These are phyloP conservation scores for Psittacula derbiana DNA, from an alignment of 2,797 vertebrate species.

Conservation along the genomic window DNA sequence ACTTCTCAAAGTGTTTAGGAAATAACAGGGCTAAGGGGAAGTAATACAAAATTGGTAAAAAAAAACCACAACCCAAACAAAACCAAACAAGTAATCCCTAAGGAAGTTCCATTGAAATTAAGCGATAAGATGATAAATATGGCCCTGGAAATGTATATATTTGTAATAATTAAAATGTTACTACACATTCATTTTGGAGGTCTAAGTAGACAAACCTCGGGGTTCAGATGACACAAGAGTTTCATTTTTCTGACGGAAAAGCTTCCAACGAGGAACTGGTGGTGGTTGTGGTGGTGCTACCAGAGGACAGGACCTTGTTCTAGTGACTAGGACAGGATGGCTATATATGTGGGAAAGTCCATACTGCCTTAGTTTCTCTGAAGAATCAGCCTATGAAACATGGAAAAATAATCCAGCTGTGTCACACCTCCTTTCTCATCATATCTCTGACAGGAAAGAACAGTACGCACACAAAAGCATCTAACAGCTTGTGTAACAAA, in stretches of 20 bases:
- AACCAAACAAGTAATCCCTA: neutral
- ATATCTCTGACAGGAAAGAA: neutral
- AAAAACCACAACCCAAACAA: neutral
- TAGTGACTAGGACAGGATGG: conserved; percentile 85
- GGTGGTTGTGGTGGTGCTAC: conserved; percentile 71
- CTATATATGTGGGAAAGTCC: conserved; percentile 83
- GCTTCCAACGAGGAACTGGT: conserved; percentile 84
- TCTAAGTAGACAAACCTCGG: conserved; percentile 74
- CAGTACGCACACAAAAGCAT: neutral
- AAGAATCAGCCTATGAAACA: conserved; percentile 80
- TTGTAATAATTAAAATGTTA: neutral
- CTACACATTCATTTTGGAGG: neutral
- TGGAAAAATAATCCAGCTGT: neutral
- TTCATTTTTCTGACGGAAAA: conserved; percentile 83
- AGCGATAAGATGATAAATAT: neutral
- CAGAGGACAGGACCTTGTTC: conserved; percentile 85
- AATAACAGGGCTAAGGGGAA: neutral
- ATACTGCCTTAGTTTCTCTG: conserved; percentile 85
- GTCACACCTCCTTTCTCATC: neutral
- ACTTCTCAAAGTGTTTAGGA: neutral
- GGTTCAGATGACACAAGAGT: conserved; percentile 82
- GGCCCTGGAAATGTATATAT: neutral
- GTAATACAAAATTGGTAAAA: neutral
- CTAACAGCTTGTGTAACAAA: neutral
- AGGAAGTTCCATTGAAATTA: neutral